These are phyloP conservation scores for Athene cunicularia DNA, from an alignment of 2,113 vertebrate genomes.

Conservation along the genomic window DNA sequence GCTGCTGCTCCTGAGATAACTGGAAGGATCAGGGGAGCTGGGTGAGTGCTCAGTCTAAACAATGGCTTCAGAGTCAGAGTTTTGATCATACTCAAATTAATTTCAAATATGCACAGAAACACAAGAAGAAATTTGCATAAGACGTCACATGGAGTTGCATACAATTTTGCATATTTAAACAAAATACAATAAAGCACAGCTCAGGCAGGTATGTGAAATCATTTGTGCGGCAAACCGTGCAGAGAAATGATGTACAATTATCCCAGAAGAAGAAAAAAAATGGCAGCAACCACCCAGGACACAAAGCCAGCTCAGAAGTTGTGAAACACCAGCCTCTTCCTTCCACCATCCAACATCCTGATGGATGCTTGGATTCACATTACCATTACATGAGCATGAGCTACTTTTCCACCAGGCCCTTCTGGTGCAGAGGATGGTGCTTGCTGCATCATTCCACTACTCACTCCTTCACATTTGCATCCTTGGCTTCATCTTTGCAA, in stretches of 20 bases:
- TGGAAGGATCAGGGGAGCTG: conserved; percentile 26
- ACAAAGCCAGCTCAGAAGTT: conserved; percentile 11
- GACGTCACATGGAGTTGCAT: conserved; percentile 46
- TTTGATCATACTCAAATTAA: conserved; percentile 43
- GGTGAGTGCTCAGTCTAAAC: conserved; percentile 24
- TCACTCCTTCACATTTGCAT: neutral
- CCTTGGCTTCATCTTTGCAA: conserved; percentile 1
- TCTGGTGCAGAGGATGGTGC: neutral
- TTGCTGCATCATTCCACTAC: neutral
- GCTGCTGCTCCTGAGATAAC: conserved; percentile 54
- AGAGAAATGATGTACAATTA: neutral
- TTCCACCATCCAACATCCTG: neutral
- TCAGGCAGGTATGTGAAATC: neutral
- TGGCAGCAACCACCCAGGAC: conserved; percentile 11
- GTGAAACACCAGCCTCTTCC: neutral
- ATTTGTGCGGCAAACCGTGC: conserved; percentile 21
- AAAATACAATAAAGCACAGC: conserved; percentile 33
- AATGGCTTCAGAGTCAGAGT: conserved; percentile 39
- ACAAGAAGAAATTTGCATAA: conserved; percentile 58
- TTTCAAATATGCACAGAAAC: conserved; percentile 50
- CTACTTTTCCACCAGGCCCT: neutral
- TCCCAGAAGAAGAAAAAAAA: conserved; percentile 41
- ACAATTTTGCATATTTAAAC: conserved; percentile 40
- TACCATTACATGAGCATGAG: neutral
- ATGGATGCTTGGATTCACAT: neutral